These are phyloP conservation scores for Syrphus vitripennis DNA, from an alignment of 2,888 invertebrate genomes.

Conservation along the genomic window DNA sequence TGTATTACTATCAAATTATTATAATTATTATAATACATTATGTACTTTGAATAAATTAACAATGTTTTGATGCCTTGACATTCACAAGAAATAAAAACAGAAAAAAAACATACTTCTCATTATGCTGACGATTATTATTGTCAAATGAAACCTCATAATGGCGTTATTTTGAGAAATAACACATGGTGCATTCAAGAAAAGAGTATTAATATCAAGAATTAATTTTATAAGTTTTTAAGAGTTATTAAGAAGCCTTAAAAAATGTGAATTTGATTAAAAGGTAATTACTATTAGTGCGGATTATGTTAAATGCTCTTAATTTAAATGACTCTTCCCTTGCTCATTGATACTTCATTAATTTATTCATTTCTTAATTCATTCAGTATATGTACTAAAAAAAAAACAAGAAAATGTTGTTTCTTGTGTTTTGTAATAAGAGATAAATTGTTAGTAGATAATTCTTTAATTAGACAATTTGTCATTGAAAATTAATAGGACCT, in stretches of 20 bases:
- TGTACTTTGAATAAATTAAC: background rate
- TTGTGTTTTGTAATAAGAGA: background rate
- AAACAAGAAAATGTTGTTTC: background rate
- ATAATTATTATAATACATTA: background rate
- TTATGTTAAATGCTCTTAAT: constrained; percentile 20
- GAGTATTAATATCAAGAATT: constrained; percentile 2
- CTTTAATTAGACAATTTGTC: background rate
- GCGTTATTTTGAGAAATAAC: background rate
- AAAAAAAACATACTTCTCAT: background rate
- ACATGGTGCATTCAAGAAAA: background rate
- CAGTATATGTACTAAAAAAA: too few species aligned
- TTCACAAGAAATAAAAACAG: background rate
- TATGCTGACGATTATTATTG: background rate
- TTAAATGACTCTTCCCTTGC: background rate
- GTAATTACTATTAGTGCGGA: background rate
- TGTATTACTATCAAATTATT: background rate
- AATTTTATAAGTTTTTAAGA: background rate
- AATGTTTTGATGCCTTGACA: background rate
- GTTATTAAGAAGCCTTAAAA: constrained; percentile 9
- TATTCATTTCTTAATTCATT: background rate
- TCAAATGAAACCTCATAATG: background rate
- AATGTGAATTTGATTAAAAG: background rate
- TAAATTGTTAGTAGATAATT: background rate
- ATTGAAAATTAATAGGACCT: background rate
- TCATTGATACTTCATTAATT: background rate